A percentile compares a stretch with the other conserved stretches of the same genome.
Conservation (phyloP, 2,888 invertebrate species). For the Scotopteryx bipunctaria region DNA sequence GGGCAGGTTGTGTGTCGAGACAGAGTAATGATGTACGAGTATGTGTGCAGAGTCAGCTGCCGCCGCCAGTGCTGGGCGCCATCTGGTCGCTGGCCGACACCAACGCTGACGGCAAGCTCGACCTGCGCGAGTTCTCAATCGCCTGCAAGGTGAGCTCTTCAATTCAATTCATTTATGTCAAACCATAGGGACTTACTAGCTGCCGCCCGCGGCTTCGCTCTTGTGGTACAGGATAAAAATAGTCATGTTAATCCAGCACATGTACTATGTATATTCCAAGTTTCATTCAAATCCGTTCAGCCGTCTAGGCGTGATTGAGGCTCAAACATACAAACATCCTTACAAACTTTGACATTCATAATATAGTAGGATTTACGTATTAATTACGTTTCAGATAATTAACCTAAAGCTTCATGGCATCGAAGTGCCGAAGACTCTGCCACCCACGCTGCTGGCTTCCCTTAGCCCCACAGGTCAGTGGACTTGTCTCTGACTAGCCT, state of each 20-base stretch:
- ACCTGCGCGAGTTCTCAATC: slow-evolving; percentile 97
- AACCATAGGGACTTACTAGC: no score
- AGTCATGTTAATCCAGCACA: no score
- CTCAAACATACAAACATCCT: no score
- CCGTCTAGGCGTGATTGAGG: no score
- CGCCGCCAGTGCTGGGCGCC: slow-evolving; percentile 94
- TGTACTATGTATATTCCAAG: no score
- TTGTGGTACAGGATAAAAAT: no score
- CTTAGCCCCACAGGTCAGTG: slow-evolving; percentile 78
- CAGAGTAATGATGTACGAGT: no score
- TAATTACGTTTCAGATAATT: slow-evolving; percentile 86
- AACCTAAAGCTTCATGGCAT: slow-evolving; percentile 95
- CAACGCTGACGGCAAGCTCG: slow-evolving; percentile 98
- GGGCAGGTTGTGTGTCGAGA: slow-evolving; percentile 6
- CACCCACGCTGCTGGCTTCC: slow-evolving; percentile 88
- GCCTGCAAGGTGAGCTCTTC: slow-evolving; percentile 90
- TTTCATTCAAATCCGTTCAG: no score
- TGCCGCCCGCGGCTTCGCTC: no score
- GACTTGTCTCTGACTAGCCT: not conserved
- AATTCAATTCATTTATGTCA: no score
- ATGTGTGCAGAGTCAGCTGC: slow-evolving; percentile 93
- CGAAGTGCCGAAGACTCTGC: slow-evolving; percentile 94
- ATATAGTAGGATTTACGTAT: not conserved
- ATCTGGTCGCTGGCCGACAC: slow-evolving; percentile 99
- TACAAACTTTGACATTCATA: no score